Evolutionary conservation across 2,888 invertebrate species (phyloP), one percentile per base, ranked within the genome.

Genomic region (Platycnemis pennipes): DNA sequence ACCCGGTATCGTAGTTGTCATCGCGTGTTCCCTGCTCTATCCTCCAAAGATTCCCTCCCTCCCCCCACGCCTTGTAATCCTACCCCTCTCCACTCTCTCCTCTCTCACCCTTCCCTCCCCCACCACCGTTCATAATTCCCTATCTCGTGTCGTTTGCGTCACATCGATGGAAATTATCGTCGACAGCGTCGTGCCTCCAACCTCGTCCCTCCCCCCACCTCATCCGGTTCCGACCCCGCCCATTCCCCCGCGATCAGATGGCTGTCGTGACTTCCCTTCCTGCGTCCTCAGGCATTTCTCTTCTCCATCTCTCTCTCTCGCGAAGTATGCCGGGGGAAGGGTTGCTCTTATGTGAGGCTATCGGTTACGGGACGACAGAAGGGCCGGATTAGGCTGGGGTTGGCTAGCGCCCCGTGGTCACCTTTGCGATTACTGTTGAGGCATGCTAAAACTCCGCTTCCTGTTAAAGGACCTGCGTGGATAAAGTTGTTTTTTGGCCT

Each of bases 221-320:
- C 87, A 87, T 87, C 87, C 87, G 87, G 45, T 87, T 46, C 87
- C 87, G 46, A 44, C 87, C 46, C 44, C 87, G 26, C 44, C 44
- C 44, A 45, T 22, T 11, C 44, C 86, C 86, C 26, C 0, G 26
- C 45, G n/a, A 46, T 46, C 45, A 46, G n/a, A 46, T 46, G 87
- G 26, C 87, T n/a, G 44, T n/a, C 87, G 87, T 87, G 87, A 87
- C 87, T 87, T 87, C 87, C 87, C 45, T 44, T 87, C 45, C n/a
- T 44, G 87, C n/a, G 26, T 44, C 87, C 22, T 46, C 87, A 46
- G 87, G 87, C 11, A 87, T 87, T 44, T 87, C 46, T 2, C 44
- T 19, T 5, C 42, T 26, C 45, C 5, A 26, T 4, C 26, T 13
- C 44, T 26, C 45, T 7, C 45, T 4, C 26, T 13, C 44, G 42